Percentiles rank a stretch among this genome's conserved stretches.
Evolutionary conservation across 1,140 invertebrate species (phyloP).

Genomic region (Callitettix versicolor): DNA sequence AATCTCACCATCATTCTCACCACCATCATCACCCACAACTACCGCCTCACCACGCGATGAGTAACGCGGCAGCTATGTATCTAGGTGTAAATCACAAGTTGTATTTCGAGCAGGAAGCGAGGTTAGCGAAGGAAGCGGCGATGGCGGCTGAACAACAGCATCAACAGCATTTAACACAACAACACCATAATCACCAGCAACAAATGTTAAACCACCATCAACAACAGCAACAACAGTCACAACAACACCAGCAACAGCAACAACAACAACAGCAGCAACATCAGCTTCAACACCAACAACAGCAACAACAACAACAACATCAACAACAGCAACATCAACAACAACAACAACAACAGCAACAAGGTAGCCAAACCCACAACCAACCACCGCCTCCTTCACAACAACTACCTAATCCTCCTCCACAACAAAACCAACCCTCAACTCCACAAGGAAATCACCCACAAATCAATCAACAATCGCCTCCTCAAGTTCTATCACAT

Average conservation of each 20-base stretch:
- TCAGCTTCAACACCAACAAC: conserved; percentile 32
- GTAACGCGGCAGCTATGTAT: conserved; percentile 63
- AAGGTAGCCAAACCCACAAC: conserved; percentile 27
- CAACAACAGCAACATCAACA: conserved; percentile 33
- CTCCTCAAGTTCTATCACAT: conserved; percentile 19
- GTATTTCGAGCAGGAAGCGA: conserved; percentile 62
- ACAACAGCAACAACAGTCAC: conserved; percentile 24
- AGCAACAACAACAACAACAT: conserved; percentile 42
- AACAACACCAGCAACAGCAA: conserved; percentile 30
- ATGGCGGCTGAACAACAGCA: conserved; percentile 37
- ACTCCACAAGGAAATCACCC: conserved; percentile 14
- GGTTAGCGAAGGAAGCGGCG: conserved; percentile 53
- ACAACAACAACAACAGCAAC: conserved; percentile 24
- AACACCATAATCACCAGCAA: conserved; percentile 30
- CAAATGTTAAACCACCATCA: conserved; percentile 27
- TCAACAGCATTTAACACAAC: conserved; percentile 34
- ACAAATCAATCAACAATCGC: conserved; percentile 14
- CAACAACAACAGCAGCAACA: conserved; percentile 38
- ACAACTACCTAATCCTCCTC: conserved; percentile 36
- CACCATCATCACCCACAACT: conserved; percentile 36
- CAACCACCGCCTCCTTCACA: conserved; percentile 20
- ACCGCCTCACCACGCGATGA: conserved; percentile 42
- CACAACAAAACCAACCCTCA: conserved; percentile 22
- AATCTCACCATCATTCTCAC: conserved; percentile 28
- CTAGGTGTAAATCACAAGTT: conserved; percentile 58